Evolutionary conservation across 2,888 invertebrate species (phyloP), one percentile per base, ranked within the genome.

Genomic region (Pachymerium ferrugineum): DNA sequence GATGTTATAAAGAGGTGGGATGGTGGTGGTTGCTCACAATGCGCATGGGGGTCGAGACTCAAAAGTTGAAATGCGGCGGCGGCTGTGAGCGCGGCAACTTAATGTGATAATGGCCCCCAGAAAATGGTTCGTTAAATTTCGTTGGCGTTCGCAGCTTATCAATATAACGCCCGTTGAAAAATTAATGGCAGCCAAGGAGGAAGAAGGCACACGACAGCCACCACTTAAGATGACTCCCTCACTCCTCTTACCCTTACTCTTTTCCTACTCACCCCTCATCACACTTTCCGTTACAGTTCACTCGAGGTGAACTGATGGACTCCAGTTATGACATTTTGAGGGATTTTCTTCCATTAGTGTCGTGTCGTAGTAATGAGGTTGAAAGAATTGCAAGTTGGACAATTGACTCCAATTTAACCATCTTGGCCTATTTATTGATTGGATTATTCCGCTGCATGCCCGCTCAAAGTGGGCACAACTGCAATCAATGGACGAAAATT

Each of bases 51-150:
- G 3, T 10, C 38, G 38, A 16, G 38, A 16, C 38, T 38, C 38
- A 38, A 38, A 38, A 38, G 38, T 38, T 38, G 38, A 38, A 38
- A 38, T 38, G 38, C 38, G 38, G 38, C 16, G 14, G 38, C 38
- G 38, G 38, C 38, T 38, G 38, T 38, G 38, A 38, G 38, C 38
- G 38, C 38, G 38, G 38, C 38, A 38, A 38, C 16, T 28, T 67
- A 67, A 67, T 67, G 67, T 67, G 67, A 67, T 67, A 67, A 67
- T 67, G 67, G 67, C 25, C 67, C 38, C 67, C 38, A 38, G 67
- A 67, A 67, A 67, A 67, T 67, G 67, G 67, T 67, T 67, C 67
- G 67, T 67, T 67, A 67, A 67, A 67, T 67, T 67, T 67, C 67
- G 67, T 67, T 28, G 67, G 67, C 67, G 67, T 28, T 22, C 29